Percentiles rank a stretch among this genome's conserved stretches.
phyloP scores from a whole-genome alignment of 2,888 invertebrate species.

The Nephrotoma flavescens region DNA sequence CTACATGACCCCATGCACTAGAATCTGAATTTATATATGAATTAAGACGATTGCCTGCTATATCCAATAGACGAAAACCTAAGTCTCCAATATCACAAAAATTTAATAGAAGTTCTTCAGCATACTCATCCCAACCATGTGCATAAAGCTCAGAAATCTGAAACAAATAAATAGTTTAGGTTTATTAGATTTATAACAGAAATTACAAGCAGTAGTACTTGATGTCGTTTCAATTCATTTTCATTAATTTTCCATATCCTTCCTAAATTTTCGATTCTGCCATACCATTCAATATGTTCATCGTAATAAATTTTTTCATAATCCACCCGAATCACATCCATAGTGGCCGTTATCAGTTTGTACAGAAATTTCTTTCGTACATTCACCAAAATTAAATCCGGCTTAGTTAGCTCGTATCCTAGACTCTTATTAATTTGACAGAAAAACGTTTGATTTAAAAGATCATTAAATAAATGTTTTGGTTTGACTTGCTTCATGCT shows the following conservation, averaged over 20 bases:
- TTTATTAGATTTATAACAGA: not conserved
- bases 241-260: conserved; percentile 62
- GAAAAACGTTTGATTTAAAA: conserved; percentile 39
- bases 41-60: conserved; percentile 69
- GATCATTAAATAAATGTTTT: conserved; percentile 62
- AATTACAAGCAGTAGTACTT: conserved; percentile 35
- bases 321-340: conserved; percentile 53
- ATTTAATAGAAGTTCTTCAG: conserved; percentile 44
- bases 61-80: conserved; percentile 54
- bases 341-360: conserved; percentile 54
- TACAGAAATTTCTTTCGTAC: conserved; percentile 58
- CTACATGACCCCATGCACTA: conserved; percentile 48
- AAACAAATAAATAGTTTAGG: conserved; percentile 9
- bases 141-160: conserved; percentile 46
- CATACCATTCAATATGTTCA: conserved; percentile 51
- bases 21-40: conserved; percentile 44
- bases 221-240: conserved; percentile 59
- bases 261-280: conserved; percentile 52
- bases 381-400: conserved; percentile 52
- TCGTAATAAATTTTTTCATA: conserved; percentile 36
- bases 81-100: conserved; percentile 55
- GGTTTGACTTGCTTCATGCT: conserved; percentile 59
- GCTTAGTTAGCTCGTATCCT: conserved; percentile 42
- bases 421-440: conserved; percentile 33
- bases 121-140: conserved; percentile 44